Evolutionary conservation across 1,140 invertebrate genomes (phyloP).

Genomic region (Cardiocondyla obscurior): DNA sequence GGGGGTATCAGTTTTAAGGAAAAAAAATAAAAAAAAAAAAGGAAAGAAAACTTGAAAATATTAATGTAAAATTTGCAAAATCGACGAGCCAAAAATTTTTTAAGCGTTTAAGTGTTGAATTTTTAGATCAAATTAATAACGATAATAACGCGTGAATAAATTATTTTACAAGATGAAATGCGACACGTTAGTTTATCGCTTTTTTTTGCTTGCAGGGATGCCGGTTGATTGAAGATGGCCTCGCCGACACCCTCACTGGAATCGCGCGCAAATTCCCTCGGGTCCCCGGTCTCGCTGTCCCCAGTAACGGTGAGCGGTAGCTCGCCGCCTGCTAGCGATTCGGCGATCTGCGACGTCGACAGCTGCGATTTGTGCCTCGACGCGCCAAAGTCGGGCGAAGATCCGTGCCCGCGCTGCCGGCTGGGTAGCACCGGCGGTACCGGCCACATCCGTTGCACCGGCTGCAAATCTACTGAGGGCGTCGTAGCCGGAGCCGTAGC

Average conservation of each 20-base stretch:
- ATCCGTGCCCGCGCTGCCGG: conserved; percentile 92
- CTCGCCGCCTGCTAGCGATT: conserved; percentile 91
- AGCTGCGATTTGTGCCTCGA: conserved; percentile 94
- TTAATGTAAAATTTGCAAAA: neutral
- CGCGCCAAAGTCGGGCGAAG: conserved; percentile 90
- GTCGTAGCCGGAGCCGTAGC: conserved; percentile 90
- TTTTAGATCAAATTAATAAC: too few relatives aligned
- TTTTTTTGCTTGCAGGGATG: conserved; percentile 85
- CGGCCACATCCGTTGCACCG: conserved; percentile 88
- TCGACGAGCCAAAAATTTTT: neutral
- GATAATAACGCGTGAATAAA: too few relatives aligned
- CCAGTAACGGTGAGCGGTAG: conserved; percentile 92
- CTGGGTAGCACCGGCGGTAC: conserved; percentile 82
- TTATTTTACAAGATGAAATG: too few relatives aligned
- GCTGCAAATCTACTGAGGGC: conserved; percentile 91
- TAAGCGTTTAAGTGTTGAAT: too few relatives aligned
- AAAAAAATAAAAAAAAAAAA: neutral
- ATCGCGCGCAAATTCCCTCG: conserved; percentile 95
- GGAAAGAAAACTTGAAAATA: neutral
- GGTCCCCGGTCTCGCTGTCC: conserved; percentile 89
- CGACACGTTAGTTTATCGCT: too few relatives aligned
- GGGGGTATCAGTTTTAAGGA: neutral
- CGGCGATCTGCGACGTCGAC: conserved; percentile 90
- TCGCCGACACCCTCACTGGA: conserved; percentile 95
- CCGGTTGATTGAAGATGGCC: conserved; percentile 90